Evolutionary conservation across 1,140 invertebrate species (phyloP), one percentile per base, ranked within the genome.

Genomic region (Pachyrhynchus sulphureomaculatus): DNA sequence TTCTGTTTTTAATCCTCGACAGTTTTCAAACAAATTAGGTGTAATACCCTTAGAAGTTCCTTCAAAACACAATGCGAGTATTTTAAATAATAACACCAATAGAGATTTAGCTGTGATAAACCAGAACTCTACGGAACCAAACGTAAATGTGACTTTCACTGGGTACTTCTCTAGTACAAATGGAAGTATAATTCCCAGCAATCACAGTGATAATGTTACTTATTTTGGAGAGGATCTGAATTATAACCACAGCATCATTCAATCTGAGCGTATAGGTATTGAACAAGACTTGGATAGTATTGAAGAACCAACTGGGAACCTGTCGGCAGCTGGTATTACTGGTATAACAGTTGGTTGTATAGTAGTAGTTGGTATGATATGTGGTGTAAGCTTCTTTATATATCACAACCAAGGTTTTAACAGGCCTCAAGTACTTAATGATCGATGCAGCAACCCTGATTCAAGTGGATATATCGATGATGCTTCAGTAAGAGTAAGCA

Each of bases 381-480:
- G 83, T 49, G 86, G 85, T 67, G 81, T 87, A 24, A 84, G 84
- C 26, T 90, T 90, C 68, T 82, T 91, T 55, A 79, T 91, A 60
- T 91, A 91, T 75, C 82, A 88, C 23, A 82, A 88, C 49, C 81
- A 86, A 67, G 88, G 86, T 71, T 81, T 89, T 60, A 92, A 91
- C 74, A 88, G 89, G 69, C 90, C 88, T 17, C 90, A 91, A 78
- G 89, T 88, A 37, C 80, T 90, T 32, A 88, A 86, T 69, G 88
- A 89, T 69, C 88, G 87, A 71, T 89, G 87, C 73, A 92, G 89
- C 62, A 91, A 92, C 75, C 88, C 89, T 2, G 91, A 93, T 71
- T 92, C 89, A 34, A 92, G 89, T 73, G 90, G 90, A 65, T 93
- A 93, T 69, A 87, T 93, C 47, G 91, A 93, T 76, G 91, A 93